Percentiles rank a stretch among this genome's conserved stretches.
Conservation (phyloP, 2,797 vertebrate genomes). For the Petrocephalus schoutedeni region DNA sequence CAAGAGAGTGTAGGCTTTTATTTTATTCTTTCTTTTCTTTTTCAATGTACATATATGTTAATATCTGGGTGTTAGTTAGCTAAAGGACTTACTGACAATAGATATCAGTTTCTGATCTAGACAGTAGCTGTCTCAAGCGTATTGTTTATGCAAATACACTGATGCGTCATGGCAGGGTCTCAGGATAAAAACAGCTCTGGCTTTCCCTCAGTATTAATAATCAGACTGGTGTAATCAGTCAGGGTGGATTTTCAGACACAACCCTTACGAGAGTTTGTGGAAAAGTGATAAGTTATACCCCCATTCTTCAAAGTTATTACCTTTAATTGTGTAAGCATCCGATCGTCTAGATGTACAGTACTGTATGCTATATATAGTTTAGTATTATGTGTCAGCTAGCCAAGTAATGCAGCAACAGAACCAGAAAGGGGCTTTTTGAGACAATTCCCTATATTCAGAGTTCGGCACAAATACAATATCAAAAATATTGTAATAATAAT, state of each 20-base stretch:
- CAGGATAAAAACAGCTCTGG: slow-evolving; percentile 28
- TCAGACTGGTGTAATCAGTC: slow-evolving; percentile 31
- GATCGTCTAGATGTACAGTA: neutral
- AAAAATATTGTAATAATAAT: too few relatives aligned
- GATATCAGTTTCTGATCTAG: neutral
- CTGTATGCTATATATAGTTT: neutral
- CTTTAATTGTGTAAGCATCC: neutral
- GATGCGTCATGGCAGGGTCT: slow-evolving; percentile 23
- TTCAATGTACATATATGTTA: neutral
- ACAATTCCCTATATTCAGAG: neutral
- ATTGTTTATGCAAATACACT: neutral
- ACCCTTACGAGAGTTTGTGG: slow-evolving; percentile 14
- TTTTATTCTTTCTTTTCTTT: neutral
- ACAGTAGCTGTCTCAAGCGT: neutral
- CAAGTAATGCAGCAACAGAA: neutral
- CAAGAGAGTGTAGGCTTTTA: neutral
- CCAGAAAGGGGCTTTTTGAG: neutral
- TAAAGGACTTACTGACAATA: neutral
- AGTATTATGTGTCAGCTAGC: too few relatives aligned
- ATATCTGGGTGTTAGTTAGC: neutral
- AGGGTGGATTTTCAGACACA: slow-evolving; percentile 24
- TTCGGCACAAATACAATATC: too few relatives aligned
- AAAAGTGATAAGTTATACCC: neutral
- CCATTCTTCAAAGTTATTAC: neutral
- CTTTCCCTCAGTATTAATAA: slow-evolving; percentile 43